These are phyloP conservation scores for Halictus ligatus DNA, from an alignment of 2,888 invertebrate species.

Conservation along the genomic window DNA sequence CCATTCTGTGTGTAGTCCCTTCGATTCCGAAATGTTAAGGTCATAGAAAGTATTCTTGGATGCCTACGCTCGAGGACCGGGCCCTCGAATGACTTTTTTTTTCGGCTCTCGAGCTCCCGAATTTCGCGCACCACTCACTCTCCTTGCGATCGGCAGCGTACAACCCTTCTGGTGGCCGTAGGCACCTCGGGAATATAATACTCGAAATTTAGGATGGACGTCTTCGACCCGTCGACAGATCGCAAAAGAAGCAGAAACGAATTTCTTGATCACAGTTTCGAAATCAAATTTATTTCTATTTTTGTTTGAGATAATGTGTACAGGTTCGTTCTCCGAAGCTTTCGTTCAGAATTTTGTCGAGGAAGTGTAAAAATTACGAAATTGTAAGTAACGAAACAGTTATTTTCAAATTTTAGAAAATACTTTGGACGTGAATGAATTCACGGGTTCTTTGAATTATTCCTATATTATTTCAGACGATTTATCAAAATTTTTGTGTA, in stretches of 20 bases:
- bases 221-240: not conserved
- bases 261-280: too few species aligned
- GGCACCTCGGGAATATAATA: not conserved
- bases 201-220: not conserved
- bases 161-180: not conserved
- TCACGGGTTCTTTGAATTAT: too few species aligned
- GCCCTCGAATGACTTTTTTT: not conserved
- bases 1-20: constrained; percentile 23
- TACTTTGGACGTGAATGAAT: too few species aligned
- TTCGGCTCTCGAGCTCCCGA: not conserved
- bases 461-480: too few species aligned
- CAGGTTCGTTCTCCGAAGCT: too few species aligned
- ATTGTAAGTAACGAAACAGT: too few species aligned
- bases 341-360: too few species aligned
- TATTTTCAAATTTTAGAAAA: too few species aligned
- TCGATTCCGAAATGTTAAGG: constrained; percentile 7
- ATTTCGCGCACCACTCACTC: not conserved
- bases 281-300: too few species aligned
- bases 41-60: constrained; percentile 16
- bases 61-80: not conserved
- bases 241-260: not conserved
- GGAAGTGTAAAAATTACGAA: too few species aligned
- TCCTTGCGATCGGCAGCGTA: not conserved
- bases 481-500: not conserved
- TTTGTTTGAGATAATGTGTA: too few species aligned